phyloP scores from a whole-genome alignment of 2,113 vertebrate genomes.

The Phaetusa simplex region DNA sequence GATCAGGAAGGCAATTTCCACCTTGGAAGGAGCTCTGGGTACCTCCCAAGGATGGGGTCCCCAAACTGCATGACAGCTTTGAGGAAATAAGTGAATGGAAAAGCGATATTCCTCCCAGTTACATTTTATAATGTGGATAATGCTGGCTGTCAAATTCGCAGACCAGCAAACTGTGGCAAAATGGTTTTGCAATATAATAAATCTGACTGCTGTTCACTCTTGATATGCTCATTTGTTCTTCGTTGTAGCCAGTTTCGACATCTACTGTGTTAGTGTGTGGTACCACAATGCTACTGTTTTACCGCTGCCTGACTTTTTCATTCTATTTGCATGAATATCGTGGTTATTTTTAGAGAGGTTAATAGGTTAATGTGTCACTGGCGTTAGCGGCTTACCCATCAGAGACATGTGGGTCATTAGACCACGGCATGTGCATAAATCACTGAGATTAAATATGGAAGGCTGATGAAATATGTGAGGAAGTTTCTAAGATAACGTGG shows the following conservation, averaged over 20 bases:
- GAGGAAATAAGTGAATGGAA: background rate
- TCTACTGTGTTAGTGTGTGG: background rate
- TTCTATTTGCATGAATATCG: background rate
- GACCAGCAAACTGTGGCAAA: conserved; percentile 1
- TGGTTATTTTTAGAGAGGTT: conserved; percentile 45
- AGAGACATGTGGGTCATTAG: conserved; percentile 39
- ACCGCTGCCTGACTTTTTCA: background rate
- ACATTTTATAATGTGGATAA: background rate
- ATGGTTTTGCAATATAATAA: background rate
- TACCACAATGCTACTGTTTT: background rate
- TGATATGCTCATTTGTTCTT: background rate
- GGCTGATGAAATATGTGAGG: background rate
- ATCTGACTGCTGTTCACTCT: background rate
- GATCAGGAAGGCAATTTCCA: background rate
- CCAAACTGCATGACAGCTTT: background rate
- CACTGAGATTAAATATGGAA: conserved; percentile 26
- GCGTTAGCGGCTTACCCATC: conserved; percentile 24
- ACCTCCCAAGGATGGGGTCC: background rate
- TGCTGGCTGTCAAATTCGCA: background rate
- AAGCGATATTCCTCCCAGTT: background rate
- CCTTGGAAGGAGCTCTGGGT: background rate
- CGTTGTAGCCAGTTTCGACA: background rate
- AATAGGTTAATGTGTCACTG: conserved; percentile 59
- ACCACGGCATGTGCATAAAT: background rate
- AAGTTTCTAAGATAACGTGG: conserved; percentile 27